A percentile compares a stretch with the other conserved stretches of the same genome.
Conservation (phyloP, 2,888 invertebrate species). For the Caenorhabditis uteleia region DNA sequence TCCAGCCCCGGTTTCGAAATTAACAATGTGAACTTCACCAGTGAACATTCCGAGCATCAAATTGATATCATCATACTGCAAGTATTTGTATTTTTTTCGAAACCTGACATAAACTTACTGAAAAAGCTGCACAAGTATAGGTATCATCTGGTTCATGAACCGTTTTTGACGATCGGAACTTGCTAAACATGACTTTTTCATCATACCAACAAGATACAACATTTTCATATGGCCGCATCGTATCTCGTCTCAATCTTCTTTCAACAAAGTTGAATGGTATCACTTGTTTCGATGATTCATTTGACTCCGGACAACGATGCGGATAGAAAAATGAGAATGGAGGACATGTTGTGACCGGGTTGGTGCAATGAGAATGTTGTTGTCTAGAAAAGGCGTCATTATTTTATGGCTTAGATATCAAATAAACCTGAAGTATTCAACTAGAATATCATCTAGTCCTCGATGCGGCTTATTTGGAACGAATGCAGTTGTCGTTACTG, state of each 20-base stretch:
- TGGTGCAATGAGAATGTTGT: conserved; percentile 96
- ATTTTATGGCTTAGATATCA: neutral
- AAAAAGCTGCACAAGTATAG: conserved; percentile 76
- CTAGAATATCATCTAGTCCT: conserved; percentile 1
- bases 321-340: conserved; percentile 91
- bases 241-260: conserved; percentile 10
- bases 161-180: conserved; percentile 77
- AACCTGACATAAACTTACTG: conserved; percentile 22
- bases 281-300: no score
- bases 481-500: neutral
- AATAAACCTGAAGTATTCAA: no score
- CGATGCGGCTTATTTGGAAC: neutral
- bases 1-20: conserved; percentile 82
- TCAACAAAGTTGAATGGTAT: conserved; percentile 47
- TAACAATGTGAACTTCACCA: conserved; percentile 88
- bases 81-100: neutral
- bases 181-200: conserved; percentile 82
- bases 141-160: conserved; percentile 78
- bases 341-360: conserved; percentile 96
- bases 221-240: conserved; percentile 2
- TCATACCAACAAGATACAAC: conserved; percentile 75
- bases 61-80: conserved; percentile 75
- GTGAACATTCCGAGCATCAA: conserved; percentile 87
- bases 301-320: conserved; percentile 92
- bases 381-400: conserved; percentile 74